Evolutionary conservation across 2,888 invertebrate genomes (phyloP), one percentile per base, ranked within the genome.

Genomic region (Corbicula japonica): DNA sequence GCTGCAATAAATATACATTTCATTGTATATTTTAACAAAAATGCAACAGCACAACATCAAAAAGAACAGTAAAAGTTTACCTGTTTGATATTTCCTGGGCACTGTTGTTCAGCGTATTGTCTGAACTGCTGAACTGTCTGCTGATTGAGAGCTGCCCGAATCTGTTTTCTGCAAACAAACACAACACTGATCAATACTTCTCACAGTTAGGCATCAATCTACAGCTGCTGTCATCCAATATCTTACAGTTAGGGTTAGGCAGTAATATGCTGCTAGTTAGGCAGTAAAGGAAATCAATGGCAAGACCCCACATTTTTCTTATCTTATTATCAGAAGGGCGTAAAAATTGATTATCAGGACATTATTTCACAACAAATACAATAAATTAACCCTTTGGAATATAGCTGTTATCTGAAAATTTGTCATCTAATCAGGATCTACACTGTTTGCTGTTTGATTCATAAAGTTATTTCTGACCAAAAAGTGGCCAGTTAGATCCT

Each of bases 61-160:
- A 54, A 21, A 54, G 1, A 30, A 52, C 41, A 18, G 30, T 4
- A 26, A 60, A n/a, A 73, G 34, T 81, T 60, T 70, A 95, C 95
- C 94, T 95, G 95, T 78, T 95, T 95, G 44, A 94, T 94, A 90
- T 95, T 95, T 48, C 94, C 95, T 23, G 96, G 95, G 89, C 94
- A 95, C 92, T 99, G 99, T 92, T 99, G 98, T 89, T 98, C 97
- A 0, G 99, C 98, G 93, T 99, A 98, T 74, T 96, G 95, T 91
- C 96, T 96, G 93, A 98, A 98, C 93, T 98, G 98, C 84, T 88
- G 84, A 18, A 91, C 88, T 12, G 95, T 95, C 85, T 95, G 95
- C 90, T 97, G 97, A 94, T 99, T 99, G 21, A 99, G 95, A 1
- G 98, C 98, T 92, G 98, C 98, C 94, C 99, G 98, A 91, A 99